Conservation (phyloP, 1,140 invertebrate species). For the Bemisia tabaci region DNA sequence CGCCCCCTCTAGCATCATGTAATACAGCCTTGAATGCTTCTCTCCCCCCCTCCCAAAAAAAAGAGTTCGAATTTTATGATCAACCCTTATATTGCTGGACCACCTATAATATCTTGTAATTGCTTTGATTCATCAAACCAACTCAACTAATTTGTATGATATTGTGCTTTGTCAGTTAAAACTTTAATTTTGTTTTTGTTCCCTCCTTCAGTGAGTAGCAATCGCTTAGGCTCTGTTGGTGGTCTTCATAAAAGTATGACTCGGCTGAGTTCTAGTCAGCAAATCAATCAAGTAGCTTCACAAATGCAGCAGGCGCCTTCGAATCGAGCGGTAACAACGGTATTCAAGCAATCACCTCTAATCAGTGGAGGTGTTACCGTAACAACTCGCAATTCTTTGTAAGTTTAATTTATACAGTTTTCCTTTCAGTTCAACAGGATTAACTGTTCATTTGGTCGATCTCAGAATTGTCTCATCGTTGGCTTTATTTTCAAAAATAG, state of each 20-base stretch:
- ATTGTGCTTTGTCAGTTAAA: too few species aligned
- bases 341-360: constrained; percentile 7
- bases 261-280: constrained; percentile 55
- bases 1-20: too few species aligned
- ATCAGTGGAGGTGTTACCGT: constrained; percentile 48
- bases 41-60: too few species aligned
- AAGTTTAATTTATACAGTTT: constrained; percentile 5
- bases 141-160: too few species aligned
- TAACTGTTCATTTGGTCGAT: not conserved
- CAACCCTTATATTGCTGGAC: too few species aligned
- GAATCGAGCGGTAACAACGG: constrained; percentile 22
- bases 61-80: too few species aligned
- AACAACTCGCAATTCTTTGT: constrained; percentile 31
- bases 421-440: not conserved
- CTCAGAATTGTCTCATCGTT: too few species aligned
- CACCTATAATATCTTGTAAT: too few species aligned
- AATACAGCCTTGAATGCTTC: too few species aligned
- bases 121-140: too few species aligned
- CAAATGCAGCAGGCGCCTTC: constrained; percentile 26
- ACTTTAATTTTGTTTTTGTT: too few species aligned
- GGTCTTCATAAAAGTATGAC: constrained; percentile 72
- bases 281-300: constrained; percentile 36
- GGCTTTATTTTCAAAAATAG: too few species aligned
- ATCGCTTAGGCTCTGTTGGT: constrained; percentile 45
- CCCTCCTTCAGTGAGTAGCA: constrained; percentile 23